These are phyloP conservation scores for Astur gentilis DNA, from an alignment of 2,113 vertebrate genomes.

Conservation along the genomic window DNA sequence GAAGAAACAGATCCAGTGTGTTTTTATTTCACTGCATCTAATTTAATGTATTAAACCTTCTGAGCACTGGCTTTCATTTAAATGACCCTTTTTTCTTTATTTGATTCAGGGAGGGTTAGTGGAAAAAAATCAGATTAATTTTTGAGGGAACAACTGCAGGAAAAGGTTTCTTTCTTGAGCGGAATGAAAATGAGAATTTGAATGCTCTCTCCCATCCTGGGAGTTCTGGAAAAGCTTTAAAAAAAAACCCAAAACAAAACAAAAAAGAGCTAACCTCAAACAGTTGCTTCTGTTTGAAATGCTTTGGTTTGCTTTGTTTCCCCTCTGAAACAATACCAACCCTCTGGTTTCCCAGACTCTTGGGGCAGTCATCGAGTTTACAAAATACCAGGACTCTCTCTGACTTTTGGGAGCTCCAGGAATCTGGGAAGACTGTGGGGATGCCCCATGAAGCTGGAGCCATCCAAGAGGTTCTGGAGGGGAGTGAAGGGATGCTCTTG, in stretches of 20 bases:
- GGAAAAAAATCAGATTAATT: background rate
- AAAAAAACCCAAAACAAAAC: background rate
- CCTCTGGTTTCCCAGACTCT: background rate
- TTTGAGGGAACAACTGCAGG: background rate
- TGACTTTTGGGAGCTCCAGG: background rate
- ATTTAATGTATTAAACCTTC: conserved; percentile 4
- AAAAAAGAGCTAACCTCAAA: background rate
- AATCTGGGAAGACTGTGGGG: background rate
- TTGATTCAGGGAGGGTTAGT: background rate
- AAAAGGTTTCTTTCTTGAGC: background rate
- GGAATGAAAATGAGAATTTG: background rate
- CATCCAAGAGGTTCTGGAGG: background rate
- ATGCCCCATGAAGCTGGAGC: background rate
- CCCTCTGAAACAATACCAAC: background rate
- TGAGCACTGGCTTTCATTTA: background rate
- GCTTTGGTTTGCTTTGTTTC: background rate
- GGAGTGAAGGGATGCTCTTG: rapidly evolving
- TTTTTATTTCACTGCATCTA: background rate
- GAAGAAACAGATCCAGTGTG: background rate
- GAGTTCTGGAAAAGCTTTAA: background rate
- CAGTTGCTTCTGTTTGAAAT: background rate
- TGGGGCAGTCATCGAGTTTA: rapidly evolving
- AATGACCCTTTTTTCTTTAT: background rate
- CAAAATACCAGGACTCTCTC: too few species aligned
- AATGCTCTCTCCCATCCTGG: background rate